Conservation (phyloP, 92 coral and sea anemone genomes). For the Palythoa grandis region DNA sequence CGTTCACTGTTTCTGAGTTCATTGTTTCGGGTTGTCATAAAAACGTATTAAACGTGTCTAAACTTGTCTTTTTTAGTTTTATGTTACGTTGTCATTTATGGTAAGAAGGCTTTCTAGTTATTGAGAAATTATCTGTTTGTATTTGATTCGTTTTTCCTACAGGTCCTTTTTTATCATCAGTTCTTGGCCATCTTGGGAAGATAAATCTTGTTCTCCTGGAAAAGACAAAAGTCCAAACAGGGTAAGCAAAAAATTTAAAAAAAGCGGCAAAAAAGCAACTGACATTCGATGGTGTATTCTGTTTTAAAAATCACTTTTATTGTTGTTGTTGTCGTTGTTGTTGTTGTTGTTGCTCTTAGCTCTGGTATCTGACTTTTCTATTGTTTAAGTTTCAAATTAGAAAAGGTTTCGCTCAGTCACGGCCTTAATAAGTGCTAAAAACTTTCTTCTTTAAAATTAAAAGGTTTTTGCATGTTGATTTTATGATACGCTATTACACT, state of each 20-base stretch:
- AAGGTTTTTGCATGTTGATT: background rate
- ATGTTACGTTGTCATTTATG: no score
- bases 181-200: conserved; percentile 81
- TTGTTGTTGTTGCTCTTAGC: no score
- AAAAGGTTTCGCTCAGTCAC: no score
- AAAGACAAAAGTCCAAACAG: conserved; percentile 65
- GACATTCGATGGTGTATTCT: background rate
- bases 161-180: conserved; percentile 73
- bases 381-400: no score
- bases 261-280: background rate
- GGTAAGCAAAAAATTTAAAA: conserved; percentile 49
- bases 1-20: no score
- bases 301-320: no score
- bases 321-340: no score
- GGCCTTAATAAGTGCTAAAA: background rate
- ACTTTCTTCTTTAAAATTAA: background rate
- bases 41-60: no score
- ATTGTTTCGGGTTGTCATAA: no score
- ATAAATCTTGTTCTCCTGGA: conserved; percentile 74
- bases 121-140: background rate
- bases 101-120: no score
- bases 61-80: no score
- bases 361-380: no score
- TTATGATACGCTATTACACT: background rate
- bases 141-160: background rate